Percentiles rank a stretch among this genome's conserved stretches.
Evolutionary conservation across 2,888 invertebrate genomes (phyloP).

Genomic region (Chymomyza caudatula): DNA sequence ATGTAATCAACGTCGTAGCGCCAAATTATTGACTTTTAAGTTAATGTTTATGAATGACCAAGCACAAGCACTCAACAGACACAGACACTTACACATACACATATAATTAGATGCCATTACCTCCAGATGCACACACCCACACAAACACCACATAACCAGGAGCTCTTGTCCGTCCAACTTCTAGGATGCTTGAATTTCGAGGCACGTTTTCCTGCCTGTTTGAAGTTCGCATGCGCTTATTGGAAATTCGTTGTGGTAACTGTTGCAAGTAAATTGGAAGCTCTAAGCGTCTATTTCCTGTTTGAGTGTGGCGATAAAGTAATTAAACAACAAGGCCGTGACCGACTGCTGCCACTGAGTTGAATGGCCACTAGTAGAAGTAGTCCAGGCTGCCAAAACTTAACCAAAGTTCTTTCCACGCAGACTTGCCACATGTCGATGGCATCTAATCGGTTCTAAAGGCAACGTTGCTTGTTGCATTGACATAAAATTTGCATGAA

Average conservation of each 20-base stretch:
- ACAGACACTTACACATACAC: not conserved
- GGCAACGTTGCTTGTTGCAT: not conserved
- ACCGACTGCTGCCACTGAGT: slow-evolving; percentile 7
- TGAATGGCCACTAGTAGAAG: not conserved
- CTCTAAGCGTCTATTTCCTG: slow-evolving; percentile 52
- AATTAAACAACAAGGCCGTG: slow-evolving; percentile 42
- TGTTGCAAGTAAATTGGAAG: slow-evolving; percentile 55
- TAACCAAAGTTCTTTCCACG: not conserved
- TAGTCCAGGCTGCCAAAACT: not conserved
- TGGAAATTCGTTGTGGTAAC: slow-evolving; percentile 54
- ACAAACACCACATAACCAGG: not conserved
- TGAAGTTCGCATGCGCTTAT: slow-evolving; percentile 30
- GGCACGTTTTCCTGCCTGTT: slow-evolving; percentile 50
- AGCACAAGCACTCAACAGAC: not conserved
- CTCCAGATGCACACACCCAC: not conserved
- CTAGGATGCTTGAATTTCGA: slow-evolving; percentile 49
- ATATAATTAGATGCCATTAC: not conserved
- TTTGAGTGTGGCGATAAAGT: slow-evolving; percentile 49
- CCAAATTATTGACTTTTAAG: slow-evolving; percentile 52
- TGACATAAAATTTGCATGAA: slow-evolving; percentile 5
- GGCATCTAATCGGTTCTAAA: slow-evolving; percentile 8
- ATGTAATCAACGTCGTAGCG: slow-evolving; percentile 34
- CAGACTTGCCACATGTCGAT: not conserved
- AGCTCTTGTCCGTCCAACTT: not conserved
- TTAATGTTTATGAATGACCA: slow-evolving; percentile 58